phyloP scores from a whole-genome alignment of 2,113 vertebrate species.

The Mesoclemmys tuberculata region DNA sequence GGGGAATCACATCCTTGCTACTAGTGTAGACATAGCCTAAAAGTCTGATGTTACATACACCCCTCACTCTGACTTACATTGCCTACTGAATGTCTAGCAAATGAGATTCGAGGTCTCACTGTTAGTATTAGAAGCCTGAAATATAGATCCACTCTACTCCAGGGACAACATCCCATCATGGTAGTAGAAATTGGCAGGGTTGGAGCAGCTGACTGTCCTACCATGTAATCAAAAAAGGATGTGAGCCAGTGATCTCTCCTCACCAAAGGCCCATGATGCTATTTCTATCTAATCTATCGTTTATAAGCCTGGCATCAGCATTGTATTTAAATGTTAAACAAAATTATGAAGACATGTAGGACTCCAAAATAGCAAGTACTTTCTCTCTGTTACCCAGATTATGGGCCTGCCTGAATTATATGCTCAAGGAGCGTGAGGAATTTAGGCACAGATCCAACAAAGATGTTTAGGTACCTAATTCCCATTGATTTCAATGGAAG shows the following conservation, averaged over 20 bases:
- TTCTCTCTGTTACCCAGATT: background rate
- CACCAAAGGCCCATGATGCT: background rate
- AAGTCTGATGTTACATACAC: background rate
- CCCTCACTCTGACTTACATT: background rate
- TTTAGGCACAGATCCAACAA: no score
- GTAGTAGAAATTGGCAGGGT: background rate
- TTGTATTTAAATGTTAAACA: background rate
- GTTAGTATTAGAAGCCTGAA: background rate
- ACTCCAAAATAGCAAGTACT: background rate
- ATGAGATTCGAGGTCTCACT: background rate
- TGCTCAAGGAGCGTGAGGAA: background rate
- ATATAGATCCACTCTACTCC: background rate
- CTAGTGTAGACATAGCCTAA: background rate
- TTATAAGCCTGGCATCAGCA: background rate
- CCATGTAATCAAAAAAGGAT: background rate
- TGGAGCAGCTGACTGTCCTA: background rate
- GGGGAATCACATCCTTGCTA: background rate
- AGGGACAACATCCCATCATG: background rate
- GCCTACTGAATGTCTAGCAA: background rate
- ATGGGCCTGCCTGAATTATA: background rate
- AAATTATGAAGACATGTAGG: rapidly evolving
- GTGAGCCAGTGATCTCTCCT: background rate
- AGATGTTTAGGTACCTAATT: no score
- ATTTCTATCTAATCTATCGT: background rate
- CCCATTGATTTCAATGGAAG: no score